Evolutionary conservation across 2,113 vertebrate genomes (phyloP).

Genomic region (Nesoenas mayeri): DNA sequence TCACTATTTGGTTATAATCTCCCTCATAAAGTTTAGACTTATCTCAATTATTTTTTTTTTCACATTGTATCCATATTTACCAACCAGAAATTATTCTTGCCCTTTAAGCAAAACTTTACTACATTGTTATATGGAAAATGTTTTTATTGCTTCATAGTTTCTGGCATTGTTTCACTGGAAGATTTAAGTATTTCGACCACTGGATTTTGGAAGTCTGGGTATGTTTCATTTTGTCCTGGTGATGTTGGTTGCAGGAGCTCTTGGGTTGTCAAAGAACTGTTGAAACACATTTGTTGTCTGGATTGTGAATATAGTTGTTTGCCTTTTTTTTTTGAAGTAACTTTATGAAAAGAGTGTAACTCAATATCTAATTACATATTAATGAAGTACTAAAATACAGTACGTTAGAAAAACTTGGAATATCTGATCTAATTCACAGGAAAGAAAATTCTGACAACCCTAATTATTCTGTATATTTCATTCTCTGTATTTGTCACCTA

Average conservation of each 20-base stretch:
- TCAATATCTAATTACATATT: not conserved
- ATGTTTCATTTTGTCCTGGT: constrained; percentile 31
- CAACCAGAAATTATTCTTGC: constrained; percentile 17
- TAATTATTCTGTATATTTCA: not conserved
- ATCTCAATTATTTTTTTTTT: constrained; percentile 40
- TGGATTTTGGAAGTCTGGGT: constrained; percentile 32
- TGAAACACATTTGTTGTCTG: not conserved
- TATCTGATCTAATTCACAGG: not conserved
- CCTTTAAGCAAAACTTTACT: constrained; percentile 13
- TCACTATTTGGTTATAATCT: not conserved
- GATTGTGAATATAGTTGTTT: not conserved
- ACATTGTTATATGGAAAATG: not conserved
- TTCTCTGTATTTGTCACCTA: not conserved
- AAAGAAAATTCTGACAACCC: not conserved
- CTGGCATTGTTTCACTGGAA: constrained; percentile 30
- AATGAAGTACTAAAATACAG: not conserved
- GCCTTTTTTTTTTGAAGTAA: not conserved
- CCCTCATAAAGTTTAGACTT: not conserved
- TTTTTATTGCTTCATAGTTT: constrained; percentile 5
- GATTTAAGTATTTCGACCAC: constrained; percentile 32
- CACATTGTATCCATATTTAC: constrained; percentile 48
- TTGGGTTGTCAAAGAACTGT: constrained; percentile 35
- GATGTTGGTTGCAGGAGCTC: constrained; percentile 6
- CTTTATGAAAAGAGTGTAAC: not conserved
- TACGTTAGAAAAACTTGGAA: not conserved